These are phyloP conservation scores for Lutjanus campechanus DNA, from an alignment of 2,797 vertebrate species.

Conservation along the genomic window DNA sequence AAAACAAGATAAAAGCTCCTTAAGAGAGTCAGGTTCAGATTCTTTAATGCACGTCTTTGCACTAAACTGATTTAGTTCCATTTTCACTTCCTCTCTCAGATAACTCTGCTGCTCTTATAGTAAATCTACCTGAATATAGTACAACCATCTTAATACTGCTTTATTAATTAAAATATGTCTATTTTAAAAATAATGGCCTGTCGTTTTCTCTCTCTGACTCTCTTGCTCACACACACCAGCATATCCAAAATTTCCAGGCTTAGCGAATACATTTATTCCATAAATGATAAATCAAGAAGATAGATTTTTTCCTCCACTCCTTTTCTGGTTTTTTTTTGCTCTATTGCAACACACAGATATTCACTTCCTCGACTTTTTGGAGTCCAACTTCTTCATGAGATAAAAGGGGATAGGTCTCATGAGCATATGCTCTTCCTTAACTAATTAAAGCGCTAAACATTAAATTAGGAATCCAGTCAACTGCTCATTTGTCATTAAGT, in stretches of 20 bases:
- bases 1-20: constrained; percentile 17
- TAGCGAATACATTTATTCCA: constrained; percentile 27
- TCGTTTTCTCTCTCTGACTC: neutral
- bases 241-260: constrained; percentile 1
- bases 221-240: neutral
- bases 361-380: neutral
- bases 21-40: neutral
- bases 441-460: constrained; percentile 63
- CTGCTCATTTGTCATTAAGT: constrained; percentile 55
- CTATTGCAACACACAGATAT: neutral
- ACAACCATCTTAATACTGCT: constrained; percentile 1
- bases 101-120: constrained; percentile 15
- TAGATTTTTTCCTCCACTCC: neutral
- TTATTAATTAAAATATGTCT: constrained; percentile 34
- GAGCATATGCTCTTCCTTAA: constrained; percentile 56
- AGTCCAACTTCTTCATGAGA: constrained; percentile 33
- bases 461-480: constrained; percentile 48
- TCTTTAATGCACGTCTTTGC: constrained; percentile 10
- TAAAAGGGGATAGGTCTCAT: constrained; percentile 24
- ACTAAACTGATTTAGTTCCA: constrained; percentile 27
- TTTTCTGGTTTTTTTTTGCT: neutral
- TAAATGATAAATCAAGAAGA: constrained; percentile 57
- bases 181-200: constrained; percentile 18
- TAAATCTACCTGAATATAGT: constrained; percentile 28
- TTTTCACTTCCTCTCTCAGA: constrained; percentile 14